Conservation (phyloP, 2,797 vertebrate species). For the Aselliscus stoliczkanus region DNA sequence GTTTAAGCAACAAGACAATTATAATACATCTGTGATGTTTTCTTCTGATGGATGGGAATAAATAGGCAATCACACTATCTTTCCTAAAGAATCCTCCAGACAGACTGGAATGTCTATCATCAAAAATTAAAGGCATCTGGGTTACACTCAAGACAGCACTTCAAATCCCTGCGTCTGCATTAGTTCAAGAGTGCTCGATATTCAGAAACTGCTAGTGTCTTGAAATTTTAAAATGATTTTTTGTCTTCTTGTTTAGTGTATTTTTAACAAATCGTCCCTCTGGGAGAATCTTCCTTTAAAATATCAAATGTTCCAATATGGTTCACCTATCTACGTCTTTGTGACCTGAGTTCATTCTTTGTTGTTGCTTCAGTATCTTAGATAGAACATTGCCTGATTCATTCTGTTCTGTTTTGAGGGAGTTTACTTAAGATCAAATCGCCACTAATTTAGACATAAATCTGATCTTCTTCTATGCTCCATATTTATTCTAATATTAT, state of each 20-base stretch:
- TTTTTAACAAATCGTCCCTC: neutral
- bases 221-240: constrained; percentile 12
- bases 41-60: constrained; percentile 34
- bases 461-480: neutral
- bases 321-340: neutral
- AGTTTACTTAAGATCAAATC: neutral
- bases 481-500: constrained; percentile 4
- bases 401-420: neutral
- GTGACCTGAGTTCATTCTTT: neutral
- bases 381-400: neutral
- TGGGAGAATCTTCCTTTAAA: neutral
- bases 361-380: neutral
- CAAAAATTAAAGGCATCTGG: constrained; percentile 61
- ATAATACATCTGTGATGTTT: neutral
- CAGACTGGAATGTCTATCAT: constrained; percentile 37
- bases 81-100: constrained; percentile 43
- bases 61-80: neutral
- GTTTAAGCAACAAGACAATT: constrained; percentile 48
- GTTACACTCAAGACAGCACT: neutral
- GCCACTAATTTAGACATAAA: neutral
- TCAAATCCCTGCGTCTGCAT: neutral
- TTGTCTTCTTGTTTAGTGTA: neutral
- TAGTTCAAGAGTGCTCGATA: neutral
- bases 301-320: neutral
- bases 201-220: constrained; percentile 43